Evolutionary conservation across 2,113 vertebrate genomes (phyloP), one percentile per base, ranked within the genome.

Genomic region (Melanerpes aurifrons): DNA sequence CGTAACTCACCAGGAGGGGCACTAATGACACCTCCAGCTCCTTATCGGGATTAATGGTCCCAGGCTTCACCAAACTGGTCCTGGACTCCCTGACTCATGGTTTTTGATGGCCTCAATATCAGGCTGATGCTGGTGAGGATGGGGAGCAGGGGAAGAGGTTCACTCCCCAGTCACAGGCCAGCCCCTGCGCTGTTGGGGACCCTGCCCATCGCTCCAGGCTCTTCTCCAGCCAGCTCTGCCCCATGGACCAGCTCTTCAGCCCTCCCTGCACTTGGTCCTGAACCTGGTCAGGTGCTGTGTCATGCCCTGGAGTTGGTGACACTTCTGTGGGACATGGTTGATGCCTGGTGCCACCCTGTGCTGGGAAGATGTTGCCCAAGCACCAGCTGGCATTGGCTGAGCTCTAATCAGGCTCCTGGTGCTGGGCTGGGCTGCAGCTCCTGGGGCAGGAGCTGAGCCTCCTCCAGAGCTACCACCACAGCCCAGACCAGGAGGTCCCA

Each of bases 61-160:
- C 0, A 0, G 63, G 75, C 63, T 94, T 95, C 57, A 50, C 82
- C 47, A 11, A 54, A 72, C 95, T 79, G 54, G 24, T 53, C 16
- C 29, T 6, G 4, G 45, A 70, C 16, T 10, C 50, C 66, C 94
- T 96, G 94, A 95, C 75, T 96, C 94, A 95, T 11, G 13, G 72
- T 79, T 63, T 81, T 68, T 40, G 68, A 83, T 72, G 48, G 50
- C 67, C 62, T 56, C 47, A 82, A 66, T 45, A 45, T 14, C 0
- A 56, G 56, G 66, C 13, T 43, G 82, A 25, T 76, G 95, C 85
- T 25, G 59, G 3, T 16, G 35, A 2, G 12, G 72, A 17, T 15
- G 63, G 83, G 28, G 54, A 1, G 0, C 2, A 2, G 3, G 19
- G 54, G 78, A 19, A 62, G 75, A 28, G 56, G 29, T 21, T 6